These are phyloP conservation scores for Urocyon cinereoargenteus DNA, from an alignment of 2,797 vertebrate species.

Conservation along the genomic window DNA sequence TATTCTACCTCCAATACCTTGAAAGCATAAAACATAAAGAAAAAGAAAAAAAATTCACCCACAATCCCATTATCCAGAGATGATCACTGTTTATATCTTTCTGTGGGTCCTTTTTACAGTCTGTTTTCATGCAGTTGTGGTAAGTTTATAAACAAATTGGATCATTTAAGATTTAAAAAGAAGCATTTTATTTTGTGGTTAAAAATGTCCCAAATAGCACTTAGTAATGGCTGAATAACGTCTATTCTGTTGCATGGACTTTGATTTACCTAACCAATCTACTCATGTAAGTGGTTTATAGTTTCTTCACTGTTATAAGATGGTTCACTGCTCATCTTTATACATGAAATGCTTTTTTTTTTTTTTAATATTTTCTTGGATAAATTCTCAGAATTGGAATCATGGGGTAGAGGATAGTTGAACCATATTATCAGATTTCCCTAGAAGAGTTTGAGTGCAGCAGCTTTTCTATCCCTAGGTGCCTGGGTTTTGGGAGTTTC, in stretches of 20 bases:
- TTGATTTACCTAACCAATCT: not conserved
- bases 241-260: not conserved
- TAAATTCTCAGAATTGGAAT: constrained; percentile 54
- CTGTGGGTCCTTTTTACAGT: not conserved
- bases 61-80: not conserved
- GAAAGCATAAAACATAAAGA: constrained; percentile 6
- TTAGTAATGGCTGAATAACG: constrained; percentile 17
- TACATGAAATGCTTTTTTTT: constrained; percentile 11
- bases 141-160: constrained; percentile 16
- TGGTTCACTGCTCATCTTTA: not conserved
- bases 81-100: constrained; percentile 23
- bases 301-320: not conserved
- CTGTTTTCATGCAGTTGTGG: constrained; percentile 12
- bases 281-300: not conserved
- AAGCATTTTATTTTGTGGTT: constrained; percentile 18
- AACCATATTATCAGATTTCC: not conserved
- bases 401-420: not conserved
- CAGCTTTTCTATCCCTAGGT: not conserved
- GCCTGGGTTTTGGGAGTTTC: not conserved
- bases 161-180: constrained; percentile 31
- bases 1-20: not conserved
- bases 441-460: not conserved
- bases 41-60: not conserved
- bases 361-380: constrained; percentile 41
- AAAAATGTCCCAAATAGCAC: constrained; percentile 13